Evolutionary conservation across 2,797 vertebrate species (phyloP).

Genomic region (Cynodonichthys magdalenae): DNA sequence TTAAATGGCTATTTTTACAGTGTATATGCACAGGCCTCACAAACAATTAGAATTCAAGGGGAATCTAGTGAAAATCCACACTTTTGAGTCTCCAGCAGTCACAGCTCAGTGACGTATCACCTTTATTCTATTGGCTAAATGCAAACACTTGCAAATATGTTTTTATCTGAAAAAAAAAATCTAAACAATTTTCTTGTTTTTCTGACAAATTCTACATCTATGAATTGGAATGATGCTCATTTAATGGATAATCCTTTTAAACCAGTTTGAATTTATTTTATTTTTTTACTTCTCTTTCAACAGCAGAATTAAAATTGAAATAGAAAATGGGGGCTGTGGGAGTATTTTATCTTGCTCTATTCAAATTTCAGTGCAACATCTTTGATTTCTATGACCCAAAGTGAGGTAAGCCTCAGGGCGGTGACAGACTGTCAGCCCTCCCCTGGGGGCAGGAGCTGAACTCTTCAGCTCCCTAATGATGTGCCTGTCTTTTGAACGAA

Average conservation of each 20-base stretch:
- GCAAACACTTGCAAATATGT: too few species aligned
- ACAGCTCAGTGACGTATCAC: too few species aligned
- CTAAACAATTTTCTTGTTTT: too few species aligned
- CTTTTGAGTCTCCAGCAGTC: too few species aligned
- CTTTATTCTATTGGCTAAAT: too few species aligned
- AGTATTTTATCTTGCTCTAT: slow-evolving; percentile 75
- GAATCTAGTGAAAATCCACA: too few species aligned
- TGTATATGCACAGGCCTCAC: too few species aligned
- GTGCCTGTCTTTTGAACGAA: slow-evolving; percentile 78
- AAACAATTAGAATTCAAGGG: too few species aligned
- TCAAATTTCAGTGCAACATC: slow-evolving; percentile 72
- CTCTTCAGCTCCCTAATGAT: slow-evolving; percentile 83
- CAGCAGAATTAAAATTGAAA: slow-evolving; percentile 54
- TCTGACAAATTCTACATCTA: slow-evolving; percentile 15
- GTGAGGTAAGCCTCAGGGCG: slow-evolving; percentile 75
- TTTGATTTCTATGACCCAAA: slow-evolving; percentile 83
- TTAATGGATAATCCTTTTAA: slow-evolving; percentile 53
- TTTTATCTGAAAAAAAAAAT: too few species aligned
- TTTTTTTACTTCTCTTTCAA: slow-evolving; percentile 20
- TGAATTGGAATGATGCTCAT: slow-evolving; percentile 15
- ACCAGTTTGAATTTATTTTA: slow-evolving; percentile 22
- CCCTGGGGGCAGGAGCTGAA: slow-evolving; percentile 76
- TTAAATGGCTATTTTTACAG: too few species aligned
- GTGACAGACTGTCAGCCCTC: slow-evolving; percentile 81
- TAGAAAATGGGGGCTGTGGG: slow-evolving; percentile 20